A percentile compares a stretch with the other conserved stretches of the same genome.
Conservation (phyloP, 2,888 invertebrate genomes). For the Parochlus steinenii region DNA sequence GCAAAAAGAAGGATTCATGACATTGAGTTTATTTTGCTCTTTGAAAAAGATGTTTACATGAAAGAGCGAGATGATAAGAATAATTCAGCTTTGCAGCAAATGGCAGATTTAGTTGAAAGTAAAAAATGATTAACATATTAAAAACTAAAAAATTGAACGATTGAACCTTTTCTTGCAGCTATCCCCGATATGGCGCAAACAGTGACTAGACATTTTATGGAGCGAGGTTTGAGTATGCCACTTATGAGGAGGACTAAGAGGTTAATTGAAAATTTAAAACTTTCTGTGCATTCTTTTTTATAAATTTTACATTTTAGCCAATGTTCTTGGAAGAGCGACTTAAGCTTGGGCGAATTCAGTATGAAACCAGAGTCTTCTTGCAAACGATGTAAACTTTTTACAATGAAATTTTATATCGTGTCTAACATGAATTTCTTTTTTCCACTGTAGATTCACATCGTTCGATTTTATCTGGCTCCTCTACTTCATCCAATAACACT, state of each 20-base stretch:
- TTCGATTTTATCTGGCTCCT: slow-evolving; percentile 9
- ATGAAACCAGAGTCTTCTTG: slow-evolving; percentile 2
- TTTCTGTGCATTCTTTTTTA: no score
- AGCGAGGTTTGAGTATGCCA: slow-evolving; percentile 26
- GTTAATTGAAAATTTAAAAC: no score
- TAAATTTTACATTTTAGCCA: no score
- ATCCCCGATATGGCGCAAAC: slow-evolving; percentile 20
- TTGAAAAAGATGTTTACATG: slow-evolving; percentile 36
- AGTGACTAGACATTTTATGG: slow-evolving; percentile 21
- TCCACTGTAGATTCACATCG: slow-evolving; percentile 7
- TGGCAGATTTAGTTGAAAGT: slow-evolving; percentile 33
- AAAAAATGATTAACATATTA: no score
- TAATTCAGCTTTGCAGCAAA: slow-evolving; percentile 34
- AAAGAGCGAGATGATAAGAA: slow-evolving; percentile 43
- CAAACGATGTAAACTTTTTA: slow-evolving; percentile 11
- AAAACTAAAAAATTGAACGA: no score
- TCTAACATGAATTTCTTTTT: no score
- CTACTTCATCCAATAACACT: slow-evolving; percentile 1
- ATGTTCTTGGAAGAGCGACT: slow-evolving; percentile 20
- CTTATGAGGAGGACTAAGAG: no score
- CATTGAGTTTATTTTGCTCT: slow-evolving; percentile 19
- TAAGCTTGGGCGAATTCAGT: slow-evolving; percentile 1
- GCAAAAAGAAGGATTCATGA: slow-evolving; percentile 21
- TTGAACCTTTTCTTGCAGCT: no score
- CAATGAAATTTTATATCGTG: no score